Evolutionary conservation across 2,113 vertebrate species (phyloP), one percentile per base, ranked within the genome.

Genomic region (Capricornis sumatraensis): DNA sequence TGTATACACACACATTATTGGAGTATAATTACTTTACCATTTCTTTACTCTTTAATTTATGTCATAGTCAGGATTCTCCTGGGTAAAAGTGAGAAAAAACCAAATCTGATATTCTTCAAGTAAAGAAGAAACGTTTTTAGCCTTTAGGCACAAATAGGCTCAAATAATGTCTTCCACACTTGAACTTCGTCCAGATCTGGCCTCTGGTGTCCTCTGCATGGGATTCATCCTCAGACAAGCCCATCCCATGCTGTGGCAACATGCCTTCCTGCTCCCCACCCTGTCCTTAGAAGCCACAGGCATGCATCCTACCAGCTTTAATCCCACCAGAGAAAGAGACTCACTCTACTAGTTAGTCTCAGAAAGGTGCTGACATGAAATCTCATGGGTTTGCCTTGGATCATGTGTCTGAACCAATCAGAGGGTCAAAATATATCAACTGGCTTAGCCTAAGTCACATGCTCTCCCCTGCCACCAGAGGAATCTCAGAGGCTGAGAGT

Each of bases 31-130:
- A 36, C 36, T 43, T 76, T 76, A 43, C 85, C 21, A n/a, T 36
- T 71, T 58, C 43, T 27, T 67, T 14, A 21, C 87, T 57, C 11
- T 85, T 89, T 67, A 88, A 55, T 86, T 64, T 79, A 92, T 15
- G 23, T 7, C 8, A 23, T 33, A 43, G n/a, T 79, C 43, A 64
- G 27, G 17, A 87, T 60, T 79, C 23, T 95, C 78, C 50, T 50
- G 28, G 15, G 58, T 55, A 62, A 84, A 92, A 89, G 36, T 89
- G 62, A 95, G 40, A 94, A 21, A 90, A 90, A 71, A 19, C 19
- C 62, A 62, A 87, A 81, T 94, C 62, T 55, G 74, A 94, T 33
- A 74, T 62, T 83, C 4, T 62, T 74, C 33, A 93, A 85, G 52
- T 81, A 86, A 40, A 96, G 71, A 84, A 71, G 28, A 45, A 84